Percentiles rank a stretch among this genome's conserved stretches.
These are phyloP conservation scores for Tenthredo mesomela DNA, from an alignment of 2,888 invertebrate genomes.

Conservation along the genomic window DNA sequence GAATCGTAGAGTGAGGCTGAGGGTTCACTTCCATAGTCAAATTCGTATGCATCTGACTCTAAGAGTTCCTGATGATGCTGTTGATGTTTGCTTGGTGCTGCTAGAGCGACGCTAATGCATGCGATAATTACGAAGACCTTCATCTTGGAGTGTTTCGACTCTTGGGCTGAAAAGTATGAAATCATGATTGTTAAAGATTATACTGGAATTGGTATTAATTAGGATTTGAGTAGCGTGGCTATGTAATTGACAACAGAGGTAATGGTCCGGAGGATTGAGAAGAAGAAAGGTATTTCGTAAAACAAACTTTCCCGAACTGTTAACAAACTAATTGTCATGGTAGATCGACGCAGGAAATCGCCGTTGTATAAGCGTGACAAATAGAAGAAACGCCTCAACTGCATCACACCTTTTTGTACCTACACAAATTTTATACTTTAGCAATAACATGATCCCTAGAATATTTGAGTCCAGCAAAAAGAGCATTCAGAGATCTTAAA, in stretches of 20 bases:
- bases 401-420: not conserved
- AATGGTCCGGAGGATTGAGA: constrained; percentile 8
- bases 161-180: constrained; percentile 1
- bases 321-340: constrained; percentile 47
- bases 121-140: constrained; percentile 61
- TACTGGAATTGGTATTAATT: not conserved
- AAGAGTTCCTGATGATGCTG: constrained; percentile 43
- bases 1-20: constrained; percentile 57
- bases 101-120: constrained; percentile 59
- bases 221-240: not conserved
- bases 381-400: constrained; percentile 37
- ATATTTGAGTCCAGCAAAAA: not conserved
- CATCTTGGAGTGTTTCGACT: constrained; percentile 54
- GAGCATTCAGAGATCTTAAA: not conserved
- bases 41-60: constrained; percentile 47
- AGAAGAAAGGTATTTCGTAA: constrained; percentile 48
- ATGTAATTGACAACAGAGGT: not conserved
- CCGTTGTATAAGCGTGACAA: constrained; percentile 38
- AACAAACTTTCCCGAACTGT: constrained; percentile 42
- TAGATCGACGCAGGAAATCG: constrained; percentile 48
- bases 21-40: constrained; percentile 47
- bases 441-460: not conserved
- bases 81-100: constrained; percentile 59
- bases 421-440: not conserved
- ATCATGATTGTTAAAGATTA: not conserved